These are phyloP conservation scores for Eucriotettix oculatus DNA, from an alignment of 2,888 invertebrate genomes.

Conservation along the genomic window DNA sequence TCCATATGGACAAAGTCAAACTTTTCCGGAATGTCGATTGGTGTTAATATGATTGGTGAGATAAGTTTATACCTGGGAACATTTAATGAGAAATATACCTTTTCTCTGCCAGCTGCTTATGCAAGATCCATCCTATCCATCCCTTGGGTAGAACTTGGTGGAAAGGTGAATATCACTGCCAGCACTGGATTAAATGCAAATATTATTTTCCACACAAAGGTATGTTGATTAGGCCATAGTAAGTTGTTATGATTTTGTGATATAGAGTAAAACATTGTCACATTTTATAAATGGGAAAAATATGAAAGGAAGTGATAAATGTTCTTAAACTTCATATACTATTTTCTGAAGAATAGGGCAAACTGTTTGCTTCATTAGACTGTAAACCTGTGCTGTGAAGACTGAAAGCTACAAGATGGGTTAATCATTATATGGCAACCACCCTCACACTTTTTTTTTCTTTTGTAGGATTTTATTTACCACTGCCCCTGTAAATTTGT, in stretches of 20 bases:
- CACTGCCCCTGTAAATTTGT: too few relatives aligned
- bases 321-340: too few relatives aligned
- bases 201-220: slow-evolving; percentile 31
- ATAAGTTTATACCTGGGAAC: slow-evolving; percentile 14
- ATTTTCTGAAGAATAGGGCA: too few relatives aligned
- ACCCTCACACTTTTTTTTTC: too few relatives aligned
- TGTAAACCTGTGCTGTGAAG: too few relatives aligned
- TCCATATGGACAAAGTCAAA: slow-evolving; percentile 31
- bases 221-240: slow-evolving; percentile 13
- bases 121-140: slow-evolving; percentile 31
- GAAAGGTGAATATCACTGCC: slow-evolving; percentile 24
- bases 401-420: too few relatives aligned
- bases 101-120: slow-evolving; percentile 28
- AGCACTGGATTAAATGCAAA: slow-evolving; percentile 25
- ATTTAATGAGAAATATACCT: slow-evolving; percentile 25
- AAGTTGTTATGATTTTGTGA: not conserved
- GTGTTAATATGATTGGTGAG: slow-evolving; percentile 29
- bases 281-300: too few relatives aligned
- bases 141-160: slow-evolving; percentile 32
- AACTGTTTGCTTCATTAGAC: too few relatives aligned
- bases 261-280: not conserved
- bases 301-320: too few relatives aligned
- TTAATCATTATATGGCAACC: too few relatives aligned
- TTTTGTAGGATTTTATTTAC: too few relatives aligned
- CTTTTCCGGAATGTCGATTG: slow-evolving; percentile 33